Evolutionary conservation across 2,797 vertebrate species (phyloP), one percentile per base, ranked within the genome.

Genomic region (Lepidocolaptes lacrymiger): DNA sequence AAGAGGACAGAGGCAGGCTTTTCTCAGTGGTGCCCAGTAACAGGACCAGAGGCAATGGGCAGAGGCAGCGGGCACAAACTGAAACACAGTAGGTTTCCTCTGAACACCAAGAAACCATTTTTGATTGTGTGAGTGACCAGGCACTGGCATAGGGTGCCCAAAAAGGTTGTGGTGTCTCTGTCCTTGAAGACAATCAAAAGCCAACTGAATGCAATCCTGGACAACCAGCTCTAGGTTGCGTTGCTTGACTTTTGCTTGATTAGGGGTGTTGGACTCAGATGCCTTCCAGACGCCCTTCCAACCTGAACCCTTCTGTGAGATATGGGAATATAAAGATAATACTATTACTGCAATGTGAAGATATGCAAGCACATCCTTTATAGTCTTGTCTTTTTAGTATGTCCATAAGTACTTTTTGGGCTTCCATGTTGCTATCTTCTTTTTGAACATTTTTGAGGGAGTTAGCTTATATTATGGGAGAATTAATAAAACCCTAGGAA

Each of bases 1-100:
- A 19, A 36, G 34, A 52, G 37, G 13, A 56, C 0, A 1, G 54
- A 78, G 32, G 12, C 41, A 52, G 73, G 23, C 43, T 49, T 15
- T 39, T 86, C 14, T 39, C 8, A 0, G n/a, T 39, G 61, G 7
- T 72, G 32, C 54, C n/a, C 81, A 74, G 77, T 21, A n/a, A 2
- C 62, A 63, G 44, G n/a, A 52, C 14, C 13, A 55, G 71, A 73
- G 30, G 13, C 32, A 7, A 6, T 0, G 0, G 12, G 48, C 26
- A 49, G 48, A 49, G 48, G 48, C 24, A 49, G 19, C 26, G 3
- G 49, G 27, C 51, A 48, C 54, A 20, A 28, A 16, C 27, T 37
- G 79, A 21, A 69, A 9, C 48, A 13, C 5, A 4, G n/a, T 36
- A 66, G 7, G 6, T 15, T 89, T 14, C n/a, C 22, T 59, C 43